phyloP scores from a whole-genome alignment of 2,113 vertebrate species.

The Glaucidium brasilianum region DNA sequence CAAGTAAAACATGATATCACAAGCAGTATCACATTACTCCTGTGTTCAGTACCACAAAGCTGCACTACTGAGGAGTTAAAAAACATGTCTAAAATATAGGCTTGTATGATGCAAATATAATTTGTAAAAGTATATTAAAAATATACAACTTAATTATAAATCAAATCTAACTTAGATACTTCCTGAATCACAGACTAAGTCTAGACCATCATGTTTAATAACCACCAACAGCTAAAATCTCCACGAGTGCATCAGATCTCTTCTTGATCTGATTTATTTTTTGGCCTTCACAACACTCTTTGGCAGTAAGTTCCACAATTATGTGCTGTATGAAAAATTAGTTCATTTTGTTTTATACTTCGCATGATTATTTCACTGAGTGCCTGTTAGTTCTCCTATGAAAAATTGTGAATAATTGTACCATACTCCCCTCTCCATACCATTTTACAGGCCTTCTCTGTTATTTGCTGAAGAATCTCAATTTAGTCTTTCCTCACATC shows the following conservation, averaged over 20 bases:
- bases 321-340: slow-evolving; percentile 44
- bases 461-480: neutral
- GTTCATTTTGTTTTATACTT: slow-evolving; percentile 42
- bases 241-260: neutral
- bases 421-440: neutral
- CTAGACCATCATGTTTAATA: neutral
- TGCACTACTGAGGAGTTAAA: neutral
- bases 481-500: neutral
- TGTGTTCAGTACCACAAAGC: neutral
- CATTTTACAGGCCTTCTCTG: neutral
- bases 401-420: neutral
- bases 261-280: slow-evolving; percentile 54
- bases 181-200: neutral
- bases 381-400: neutral
- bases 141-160: neutral
- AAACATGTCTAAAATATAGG: neutral
- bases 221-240: slow-evolving; percentile 15
- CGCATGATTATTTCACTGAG: slow-evolving; percentile 43
- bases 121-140: neutral
- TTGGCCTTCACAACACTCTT: slow-evolving; percentile 35
- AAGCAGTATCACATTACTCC: neutral
- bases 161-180: neutral
- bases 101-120: neutral
- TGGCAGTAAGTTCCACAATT: slow-evolving; percentile 35
- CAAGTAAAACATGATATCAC: neutral